A percentile compares a stretch with the other conserved stretches of the same genome.
phyloP scores from a whole-genome alignment of 1,140 invertebrate genomes.

The Spodoptera frugiperda region DNA sequence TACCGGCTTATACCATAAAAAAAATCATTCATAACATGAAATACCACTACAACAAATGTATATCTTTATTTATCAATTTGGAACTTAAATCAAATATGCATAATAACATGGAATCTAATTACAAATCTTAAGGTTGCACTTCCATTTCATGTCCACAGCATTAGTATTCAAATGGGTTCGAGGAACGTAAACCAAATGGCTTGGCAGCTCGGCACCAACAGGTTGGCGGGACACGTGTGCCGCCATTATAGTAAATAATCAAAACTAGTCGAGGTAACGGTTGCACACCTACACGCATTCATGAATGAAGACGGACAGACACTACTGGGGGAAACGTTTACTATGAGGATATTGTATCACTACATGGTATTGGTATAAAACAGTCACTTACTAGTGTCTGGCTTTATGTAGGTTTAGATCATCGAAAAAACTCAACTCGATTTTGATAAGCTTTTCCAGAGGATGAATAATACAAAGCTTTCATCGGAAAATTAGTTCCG shows the following conservation, averaged over 20 bases:
- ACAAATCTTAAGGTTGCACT: not conserved
- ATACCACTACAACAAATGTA: too few relatives aligned
- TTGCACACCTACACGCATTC: not conserved
- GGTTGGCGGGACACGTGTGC: not conserved
- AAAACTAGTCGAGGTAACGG: slow-evolving; percentile 39
- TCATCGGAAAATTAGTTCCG: too few relatives aligned
- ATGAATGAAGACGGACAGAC: slow-evolving; percentile 32
- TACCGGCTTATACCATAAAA: too few relatives aligned
- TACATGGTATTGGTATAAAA: too few relatives aligned
- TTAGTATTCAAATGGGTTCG: slow-evolving; percentile 5
- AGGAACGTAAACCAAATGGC: slow-evolving; percentile 6
- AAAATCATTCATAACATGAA: too few relatives aligned
- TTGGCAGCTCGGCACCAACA: not conserved
- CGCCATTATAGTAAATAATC: slow-evolving; percentile 16
- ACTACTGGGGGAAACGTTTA: not conserved
- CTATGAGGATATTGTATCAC: not conserved
- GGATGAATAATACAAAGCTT: too few relatives aligned
- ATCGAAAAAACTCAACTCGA: too few relatives aligned
- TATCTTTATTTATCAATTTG: too few relatives aligned
- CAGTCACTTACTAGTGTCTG: too few relatives aligned
- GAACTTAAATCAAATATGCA: not conserved
- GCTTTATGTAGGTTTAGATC: too few relatives aligned
- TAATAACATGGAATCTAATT: not conserved
- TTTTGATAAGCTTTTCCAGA: too few relatives aligned
- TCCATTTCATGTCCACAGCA: not conserved